Evolutionary conservation across 1,140 invertebrate genomes (phyloP).

Genomic region (Sesamia nonagrioides): DNA sequence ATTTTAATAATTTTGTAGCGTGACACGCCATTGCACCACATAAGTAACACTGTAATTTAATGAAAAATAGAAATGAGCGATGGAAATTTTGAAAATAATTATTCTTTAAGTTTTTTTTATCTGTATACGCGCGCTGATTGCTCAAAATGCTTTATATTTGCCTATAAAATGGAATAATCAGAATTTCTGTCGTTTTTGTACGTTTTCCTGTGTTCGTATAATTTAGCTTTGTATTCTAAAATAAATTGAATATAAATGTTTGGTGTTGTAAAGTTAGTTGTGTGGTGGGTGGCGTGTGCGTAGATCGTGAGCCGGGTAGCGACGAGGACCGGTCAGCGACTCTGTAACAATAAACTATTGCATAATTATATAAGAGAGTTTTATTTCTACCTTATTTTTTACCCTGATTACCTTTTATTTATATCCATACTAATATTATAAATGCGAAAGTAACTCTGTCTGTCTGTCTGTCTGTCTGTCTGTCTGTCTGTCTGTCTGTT

Average conservation of each 20-base stretch:
- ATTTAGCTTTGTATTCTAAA: not conserved
- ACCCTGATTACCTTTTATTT: too few relatives aligned
- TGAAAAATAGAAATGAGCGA: not conserved
- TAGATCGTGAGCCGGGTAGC: slow-evolving; percentile 55
- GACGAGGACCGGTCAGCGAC: slow-evolving; percentile 63
- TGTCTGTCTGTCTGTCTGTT: too few relatives aligned
- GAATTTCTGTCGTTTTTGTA: slow-evolving; percentile 8
- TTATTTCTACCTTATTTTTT: slow-evolving; percentile 48
- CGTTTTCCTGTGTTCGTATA: slow-evolving; percentile 3
- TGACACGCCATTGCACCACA: slow-evolving; percentile 50
- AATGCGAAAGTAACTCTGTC: too few relatives aligned
- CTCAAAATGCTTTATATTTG: slow-evolving; percentile 20
- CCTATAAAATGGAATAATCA: not conserved
- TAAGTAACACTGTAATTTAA: not conserved
- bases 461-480: too few relatives aligned
- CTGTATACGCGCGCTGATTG: not conserved
- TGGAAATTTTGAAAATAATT: slow-evolving; percentile 18
- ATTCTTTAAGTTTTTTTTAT: not conserved
- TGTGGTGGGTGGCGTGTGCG: slow-evolving; percentile 49
- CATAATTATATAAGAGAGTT: slow-evolving; percentile 69
- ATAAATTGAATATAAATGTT: not conserved
- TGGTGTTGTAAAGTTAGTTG: not conserved
- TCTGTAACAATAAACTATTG: slow-evolving; percentile 84
- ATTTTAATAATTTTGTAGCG: slow-evolving; percentile 84
- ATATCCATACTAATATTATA: too few relatives aligned